These are phyloP conservation scores for Xanthorhoe spadicearia DNA, from an alignment of 2,888 invertebrate genomes.

Conservation along the genomic window DNA sequence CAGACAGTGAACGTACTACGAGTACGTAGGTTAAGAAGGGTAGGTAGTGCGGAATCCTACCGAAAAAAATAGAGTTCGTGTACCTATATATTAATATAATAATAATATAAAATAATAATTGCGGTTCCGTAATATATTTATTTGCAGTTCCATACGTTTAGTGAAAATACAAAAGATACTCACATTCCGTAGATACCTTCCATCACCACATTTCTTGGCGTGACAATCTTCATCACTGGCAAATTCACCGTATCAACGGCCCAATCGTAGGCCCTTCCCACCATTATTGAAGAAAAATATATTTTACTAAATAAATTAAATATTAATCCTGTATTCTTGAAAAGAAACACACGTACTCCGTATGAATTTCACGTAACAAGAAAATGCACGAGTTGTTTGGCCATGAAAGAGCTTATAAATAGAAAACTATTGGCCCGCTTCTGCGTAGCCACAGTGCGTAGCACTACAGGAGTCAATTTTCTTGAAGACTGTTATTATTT, in stretches of 20 bases:
- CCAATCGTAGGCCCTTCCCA: conserved; percentile 60
- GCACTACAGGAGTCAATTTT: neutral
- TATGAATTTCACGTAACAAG: conserved; percentile 6
- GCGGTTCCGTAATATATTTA: too few relatives aligned
- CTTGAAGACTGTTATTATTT: too few relatives aligned
- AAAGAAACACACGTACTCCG: conserved; percentile 1
- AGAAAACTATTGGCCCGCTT: conserved; percentile 35
- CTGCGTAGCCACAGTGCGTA: neutral
- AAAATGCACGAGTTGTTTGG: conserved; percentile 26
- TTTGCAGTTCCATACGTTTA: neutral
- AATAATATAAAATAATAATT: too few relatives aligned
- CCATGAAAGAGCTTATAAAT: conserved; percentile 39
- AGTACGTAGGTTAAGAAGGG: too few relatives aligned
- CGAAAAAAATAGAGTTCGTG: too few relatives aligned
- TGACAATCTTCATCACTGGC: conserved; percentile 72
- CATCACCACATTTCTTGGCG: conserved; percentile 64
- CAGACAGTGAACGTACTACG: too few relatives aligned
- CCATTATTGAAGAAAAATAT: conserved; percentile 51
- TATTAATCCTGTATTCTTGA: neutral
- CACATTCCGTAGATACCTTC: conserved; percentile 73
- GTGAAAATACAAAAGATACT: conserved; percentile 46
- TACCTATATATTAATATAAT: too few relatives aligned
- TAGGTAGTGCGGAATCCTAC: too few relatives aligned
- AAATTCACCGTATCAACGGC: conserved; percentile 67
- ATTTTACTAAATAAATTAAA: neutral